These are phyloP conservation scores for Perca flavescens DNA, from an alignment of 2,113 vertebrate species.

Conservation along the genomic window DNA sequence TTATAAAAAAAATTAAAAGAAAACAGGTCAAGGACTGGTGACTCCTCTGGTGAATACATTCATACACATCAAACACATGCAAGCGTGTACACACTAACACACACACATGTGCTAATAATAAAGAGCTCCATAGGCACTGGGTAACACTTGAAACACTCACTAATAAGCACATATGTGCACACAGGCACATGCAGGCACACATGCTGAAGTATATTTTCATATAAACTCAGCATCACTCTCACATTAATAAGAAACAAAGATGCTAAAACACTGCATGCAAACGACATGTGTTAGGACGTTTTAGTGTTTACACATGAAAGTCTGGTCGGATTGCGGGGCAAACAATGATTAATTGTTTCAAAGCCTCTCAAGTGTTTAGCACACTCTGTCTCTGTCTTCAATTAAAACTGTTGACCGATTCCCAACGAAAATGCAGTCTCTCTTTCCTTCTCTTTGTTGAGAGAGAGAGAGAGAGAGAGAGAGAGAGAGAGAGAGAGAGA, in stretches of 20 bases:
- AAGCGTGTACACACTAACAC: slow-evolving; percentile 59
- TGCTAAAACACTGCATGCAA: slow-evolving; percentile 48
- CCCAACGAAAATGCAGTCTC: slow-evolving; percentile 40
- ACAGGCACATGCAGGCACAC: slow-evolving; percentile 54
- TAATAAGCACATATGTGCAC: slow-evolving; percentile 77
- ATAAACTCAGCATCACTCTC: slow-evolving; percentile 58
- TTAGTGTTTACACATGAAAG: slow-evolving; percentile 55
- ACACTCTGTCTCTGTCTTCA: slow-evolving; percentile 73
- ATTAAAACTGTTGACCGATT: slow-evolving; percentile 64
- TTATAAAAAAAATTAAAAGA: slow-evolving; percentile 60
- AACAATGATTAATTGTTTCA: slow-evolving; percentile 53
- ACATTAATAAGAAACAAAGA: slow-evolving; percentile 56
- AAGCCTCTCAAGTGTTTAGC: slow-evolving; percentile 48
- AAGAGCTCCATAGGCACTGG: slow-evolving; percentile 74
- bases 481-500: slow-evolving; percentile 31
- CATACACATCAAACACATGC: slow-evolving; percentile 74
- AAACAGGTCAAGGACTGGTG: slow-evolving; percentile 72
- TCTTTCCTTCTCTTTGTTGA: slow-evolving; percentile 33
- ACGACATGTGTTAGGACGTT: slow-evolving; percentile 49
- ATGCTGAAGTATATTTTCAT: slow-evolving; percentile 60
- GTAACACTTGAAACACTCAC: slow-evolving; percentile 74
- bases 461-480: slow-evolving; percentile 13
- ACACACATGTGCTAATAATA: slow-evolving; percentile 81
- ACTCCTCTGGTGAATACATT: slow-evolving; percentile 60
- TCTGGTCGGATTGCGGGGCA: slow-evolving; percentile 45